Base-by-base conservation (phyloP, 1,140 invertebrate species). In the Drosophila guanche region DNA sequence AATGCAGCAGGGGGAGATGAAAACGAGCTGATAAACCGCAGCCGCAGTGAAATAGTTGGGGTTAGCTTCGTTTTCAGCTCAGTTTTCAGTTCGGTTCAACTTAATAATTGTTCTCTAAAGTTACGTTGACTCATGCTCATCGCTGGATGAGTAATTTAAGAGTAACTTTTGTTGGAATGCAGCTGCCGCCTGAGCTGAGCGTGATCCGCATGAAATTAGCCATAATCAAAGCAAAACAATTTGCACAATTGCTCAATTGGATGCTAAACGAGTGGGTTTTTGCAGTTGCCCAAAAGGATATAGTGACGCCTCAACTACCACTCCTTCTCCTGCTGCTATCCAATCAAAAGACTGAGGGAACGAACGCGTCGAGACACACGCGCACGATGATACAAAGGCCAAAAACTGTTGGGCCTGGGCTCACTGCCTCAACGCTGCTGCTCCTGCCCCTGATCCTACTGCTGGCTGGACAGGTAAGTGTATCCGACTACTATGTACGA, bases 191-290 rank as follows among this genome's bases (percentile, higher is more conserved):
- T 75, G 58, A 43, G 22, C 65, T 75, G 79, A 20, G 16, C 83
- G 83, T 86, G 83, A 71, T 46, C 47, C 46, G 78, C 81, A 83
- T 86, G 59, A 78, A 75, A 80, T 81, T 72, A 76, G 73, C 54
- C 60, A 70, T 80, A 80, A 86, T 84, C 77, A 52, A 56, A 6
- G 12, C 37, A 45, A 69, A 53, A 58, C 59, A 78, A 78, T 76
- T 37, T 69, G 48, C 55, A 47, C 45, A 60, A 67, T 59, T 71
- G 52, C 37, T 56, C 42, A 74, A 69, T 68, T 60, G 62, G 56
- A 25, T 76, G 72, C 86, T 86, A 68, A 84, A 73, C 65, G 52
- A 69, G 62, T 58, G 68, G 55, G 52, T 81, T 67, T 71, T 86
- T 88, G 55, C 83, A 86, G 78, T 69, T 75, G 52, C 27, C 50